These are phyloP conservation scores for Bovichtus variegatus DNA, from an alignment of 2,797 vertebrate genomes.

Conservation along the genomic window DNA sequence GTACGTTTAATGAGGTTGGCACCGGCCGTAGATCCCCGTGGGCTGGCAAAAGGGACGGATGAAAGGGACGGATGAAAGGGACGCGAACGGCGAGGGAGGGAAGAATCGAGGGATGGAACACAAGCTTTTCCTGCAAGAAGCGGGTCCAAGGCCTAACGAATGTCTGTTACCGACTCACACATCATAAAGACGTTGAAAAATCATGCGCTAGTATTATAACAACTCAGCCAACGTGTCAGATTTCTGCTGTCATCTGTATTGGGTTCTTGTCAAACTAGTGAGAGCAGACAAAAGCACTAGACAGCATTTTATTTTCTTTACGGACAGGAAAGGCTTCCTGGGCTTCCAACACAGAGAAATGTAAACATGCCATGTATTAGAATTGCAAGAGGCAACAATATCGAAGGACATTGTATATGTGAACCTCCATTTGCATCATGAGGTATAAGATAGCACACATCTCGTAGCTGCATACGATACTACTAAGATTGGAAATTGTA, in stretches of 20 bases:
- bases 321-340: neutral
- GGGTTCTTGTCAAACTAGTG: constrained; percentile 35
- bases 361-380: constrained; percentile 16
- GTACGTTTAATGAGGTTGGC: constrained; percentile 78
- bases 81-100: neutral
- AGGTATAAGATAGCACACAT: constrained; percentile 1
- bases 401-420: neutral
- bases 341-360: neutral
- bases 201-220: constrained; percentile 28
- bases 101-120: constrained; percentile 13
- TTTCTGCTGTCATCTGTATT: constrained; percentile 33
- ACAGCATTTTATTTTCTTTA: constrained; percentile 1
- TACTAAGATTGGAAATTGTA: constrained; percentile 23
- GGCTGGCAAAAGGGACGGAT: constrained; percentile 28
- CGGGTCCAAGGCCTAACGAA: constrained; percentile 31
- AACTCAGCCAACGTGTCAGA: constrained; percentile 34
- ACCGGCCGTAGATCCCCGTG: constrained; percentile 45
- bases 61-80: constrained; percentile 19
- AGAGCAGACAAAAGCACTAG: neutral
- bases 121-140: constrained; percentile 26
- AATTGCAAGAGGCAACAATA: constrained; percentile 15
- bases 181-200: constrained; percentile 34
- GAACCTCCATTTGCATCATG: constrained; percentile 19
- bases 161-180: constrained; percentile 6
- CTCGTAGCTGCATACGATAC: constrained; percentile 19